Conservation (phyloP, 2,797 vertebrate species). For the Platyrinchus mystaceus region DNA sequence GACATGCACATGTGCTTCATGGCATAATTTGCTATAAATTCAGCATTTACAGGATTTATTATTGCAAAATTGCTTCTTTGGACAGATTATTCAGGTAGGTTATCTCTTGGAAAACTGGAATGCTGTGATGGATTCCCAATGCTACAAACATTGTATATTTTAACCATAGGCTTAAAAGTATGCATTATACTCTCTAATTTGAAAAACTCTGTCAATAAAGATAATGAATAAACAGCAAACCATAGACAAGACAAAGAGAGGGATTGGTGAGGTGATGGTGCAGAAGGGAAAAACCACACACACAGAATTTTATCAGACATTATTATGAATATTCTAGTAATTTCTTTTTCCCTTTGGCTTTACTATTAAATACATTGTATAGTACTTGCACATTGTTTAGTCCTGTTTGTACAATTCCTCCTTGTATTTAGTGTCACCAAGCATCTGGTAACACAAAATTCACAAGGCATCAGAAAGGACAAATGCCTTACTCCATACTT, state of each 20-base stretch:
- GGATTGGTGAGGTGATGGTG: accelerated
- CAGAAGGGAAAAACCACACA: background rate
- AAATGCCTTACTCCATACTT: background rate
- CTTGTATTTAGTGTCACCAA: background rate
- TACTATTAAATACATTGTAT: background rate
- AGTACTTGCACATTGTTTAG: background rate
- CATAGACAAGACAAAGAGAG: background rate
- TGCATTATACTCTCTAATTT: background rate
- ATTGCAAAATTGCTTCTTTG: background rate
- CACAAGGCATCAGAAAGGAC: background rate
- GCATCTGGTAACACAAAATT: background rate
- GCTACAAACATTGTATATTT: background rate
- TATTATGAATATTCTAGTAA: background rate
- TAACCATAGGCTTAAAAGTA: background rate
- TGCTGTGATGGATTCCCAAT: background rate
- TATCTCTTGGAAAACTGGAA: background rate
- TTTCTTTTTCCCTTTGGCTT: background rate
- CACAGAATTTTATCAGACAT: background rate
- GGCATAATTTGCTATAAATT: background rate
- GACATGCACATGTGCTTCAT: background rate
- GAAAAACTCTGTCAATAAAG: background rate
- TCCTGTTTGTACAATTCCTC: background rate
- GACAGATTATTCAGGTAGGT: background rate
- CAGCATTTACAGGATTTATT: background rate
- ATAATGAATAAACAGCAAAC: background rate